These are phyloP conservation scores for Mus musculus DNA, from an alignment of 2,113 vertebrate genomes.

Conservation along the genomic window DNA sequence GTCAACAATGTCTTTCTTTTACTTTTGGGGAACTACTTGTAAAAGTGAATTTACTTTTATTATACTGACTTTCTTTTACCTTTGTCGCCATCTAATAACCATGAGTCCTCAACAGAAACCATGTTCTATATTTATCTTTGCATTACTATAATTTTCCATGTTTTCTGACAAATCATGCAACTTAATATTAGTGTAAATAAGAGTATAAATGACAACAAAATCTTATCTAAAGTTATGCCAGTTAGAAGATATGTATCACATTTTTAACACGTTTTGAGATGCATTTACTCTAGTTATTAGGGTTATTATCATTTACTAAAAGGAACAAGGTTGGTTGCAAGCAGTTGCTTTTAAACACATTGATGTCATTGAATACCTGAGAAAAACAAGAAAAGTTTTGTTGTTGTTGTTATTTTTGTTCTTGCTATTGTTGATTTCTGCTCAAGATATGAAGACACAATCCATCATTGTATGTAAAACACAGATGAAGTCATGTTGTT, in stretches of 20 bases:
- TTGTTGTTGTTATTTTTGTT: not conserved
- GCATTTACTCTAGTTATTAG: not conserved
- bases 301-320: not conserved
- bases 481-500: too few relatives aligned
- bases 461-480: not conserved
- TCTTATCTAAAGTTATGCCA: not conserved
- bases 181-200: constrained; percentile 4
- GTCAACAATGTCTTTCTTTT: not conserved
- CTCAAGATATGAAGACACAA: not conserved
- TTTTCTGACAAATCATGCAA: not conserved
- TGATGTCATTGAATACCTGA: not conserved
- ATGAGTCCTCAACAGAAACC: not conserved
- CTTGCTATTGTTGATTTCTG: not conserved
- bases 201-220: not conserved
- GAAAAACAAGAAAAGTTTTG: not conserved
- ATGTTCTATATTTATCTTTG: constrained; percentile 4
- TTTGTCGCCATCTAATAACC: not conserved
- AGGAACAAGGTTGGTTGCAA: not conserved
- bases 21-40: not conserved
- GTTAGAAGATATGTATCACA: not conserved
- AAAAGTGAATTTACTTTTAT: constrained; percentile 14
- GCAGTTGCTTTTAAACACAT: not conserved
- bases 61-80: not conserved
- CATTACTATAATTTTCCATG: not conserved
- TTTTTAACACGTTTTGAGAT: not conserved